Base-by-base conservation (phyloP, 2,113 vertebrate species). In the Oncorhynchus tshawytscha region DNA sequence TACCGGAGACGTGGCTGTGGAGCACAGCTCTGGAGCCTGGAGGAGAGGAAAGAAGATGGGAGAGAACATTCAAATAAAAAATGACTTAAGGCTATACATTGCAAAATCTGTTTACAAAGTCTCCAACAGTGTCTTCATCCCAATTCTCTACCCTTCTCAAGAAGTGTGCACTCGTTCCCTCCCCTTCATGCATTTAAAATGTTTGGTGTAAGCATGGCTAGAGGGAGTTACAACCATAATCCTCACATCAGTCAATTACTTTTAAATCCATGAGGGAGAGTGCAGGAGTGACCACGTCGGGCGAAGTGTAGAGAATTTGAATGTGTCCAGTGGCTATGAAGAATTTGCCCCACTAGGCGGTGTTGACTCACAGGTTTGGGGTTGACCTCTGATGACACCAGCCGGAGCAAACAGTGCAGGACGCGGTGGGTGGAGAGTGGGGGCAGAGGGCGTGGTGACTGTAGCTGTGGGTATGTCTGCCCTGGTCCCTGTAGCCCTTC, bases 321-420 rank as follows among this genome's bases (percentile, higher is more conserved):
- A 45, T 39, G 34, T 39, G 34, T 6, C 34, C 34, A 9, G 39
- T 9, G 9, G 9, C 2, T 45, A 11, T 45, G 39, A 45, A 45
- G 39, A 45, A 45, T 45, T 45, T 54, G 51, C 51, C 16, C 13
- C 16, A 54, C 51, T 54, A 18, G 51, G 51, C 16, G 16, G 51
- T 16, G 51, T 54, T 18, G 51, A 70, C 68, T 49, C 92, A 98
- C 94, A 74, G 95, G 94, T 90, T 96, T 97, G 73, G 97, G 96
- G 87, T 98, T 98, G 87, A 96, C 95, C 87, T 99, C 97, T 0
- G 96, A 96, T 29, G 96, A 91, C 72, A 97, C 96, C 78, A 99
- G 95, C 78, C 94, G 95, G 49, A 99, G 84, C 71, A 99, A 95
- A 89, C 97, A 98, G 78, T 90, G 95, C 24, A 99, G 86, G 25